phyloP scores from a whole-genome alignment of 2,113 vertebrate species.

The Stegostoma tigrinum region DNA sequence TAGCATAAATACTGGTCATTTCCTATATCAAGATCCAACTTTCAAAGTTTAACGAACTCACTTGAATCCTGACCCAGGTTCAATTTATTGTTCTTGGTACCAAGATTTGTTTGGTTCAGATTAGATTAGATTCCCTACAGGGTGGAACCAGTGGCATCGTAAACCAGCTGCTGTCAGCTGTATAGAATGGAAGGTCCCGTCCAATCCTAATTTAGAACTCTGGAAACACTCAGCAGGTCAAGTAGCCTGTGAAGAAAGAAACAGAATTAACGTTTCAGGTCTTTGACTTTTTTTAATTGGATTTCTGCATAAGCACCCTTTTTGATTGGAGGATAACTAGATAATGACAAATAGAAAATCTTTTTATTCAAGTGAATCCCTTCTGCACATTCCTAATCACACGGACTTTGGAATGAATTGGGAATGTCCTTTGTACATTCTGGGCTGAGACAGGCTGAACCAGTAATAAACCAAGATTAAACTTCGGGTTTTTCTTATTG shows the following conservation, averaged over 20 bases:
- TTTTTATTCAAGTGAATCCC: neutral
- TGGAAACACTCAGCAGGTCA: neutral
- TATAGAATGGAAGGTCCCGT: no score
- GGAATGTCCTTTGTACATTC: neutral
- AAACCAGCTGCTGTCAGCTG: neutral
- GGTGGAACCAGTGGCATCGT: neutral
- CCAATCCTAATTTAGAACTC: neutral
- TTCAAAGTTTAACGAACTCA: neutral
- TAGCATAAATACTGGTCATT: neutral
- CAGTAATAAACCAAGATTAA: neutral
- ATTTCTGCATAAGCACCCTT: neutral
- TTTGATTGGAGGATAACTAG: neutral
- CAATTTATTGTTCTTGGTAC: neutral
- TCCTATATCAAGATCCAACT: neutral
- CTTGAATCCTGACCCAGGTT: neutral
- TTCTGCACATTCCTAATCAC: neutral
- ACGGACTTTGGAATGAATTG: neutral
- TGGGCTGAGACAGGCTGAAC: neutral
- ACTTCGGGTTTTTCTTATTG: neutral
- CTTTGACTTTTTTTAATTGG: neutral
- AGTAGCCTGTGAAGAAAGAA: neutral
- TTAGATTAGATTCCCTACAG: no score
- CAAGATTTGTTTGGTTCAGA: neutral
- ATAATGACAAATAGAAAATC: neutral
- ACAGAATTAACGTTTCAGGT: neutral